Evolutionary conservation across 2,888 invertebrate genomes (phyloP).

Genomic region (Cheilosia grossa): DNA sequence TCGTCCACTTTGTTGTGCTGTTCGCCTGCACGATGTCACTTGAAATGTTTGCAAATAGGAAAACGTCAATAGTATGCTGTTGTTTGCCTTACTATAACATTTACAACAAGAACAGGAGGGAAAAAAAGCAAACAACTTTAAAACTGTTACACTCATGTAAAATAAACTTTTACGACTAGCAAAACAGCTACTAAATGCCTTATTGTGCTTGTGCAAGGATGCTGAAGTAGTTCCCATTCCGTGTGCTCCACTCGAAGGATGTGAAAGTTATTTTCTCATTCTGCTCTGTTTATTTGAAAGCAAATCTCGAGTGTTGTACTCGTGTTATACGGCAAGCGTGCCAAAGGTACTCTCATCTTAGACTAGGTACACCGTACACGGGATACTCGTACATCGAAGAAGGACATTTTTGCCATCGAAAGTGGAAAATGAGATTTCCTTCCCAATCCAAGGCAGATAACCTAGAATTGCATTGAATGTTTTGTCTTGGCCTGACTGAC

Average conservation of each 20-base stretch:
- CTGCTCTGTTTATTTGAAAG: constrained; percentile 48
- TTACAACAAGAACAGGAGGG: not conserved
- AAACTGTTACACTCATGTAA: constrained; percentile 57
- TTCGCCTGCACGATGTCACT: constrained; percentile 30
- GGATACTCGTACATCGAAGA: not conserved
- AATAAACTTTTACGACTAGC: constrained; percentile 48
- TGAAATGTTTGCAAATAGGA: constrained; percentile 57
- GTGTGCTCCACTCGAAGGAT: constrained; percentile 37
- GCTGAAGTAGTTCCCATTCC: constrained; percentile 9
- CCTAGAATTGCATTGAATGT: not conserved
- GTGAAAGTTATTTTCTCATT: constrained; percentile 51
- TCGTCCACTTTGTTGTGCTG: constrained; percentile 20
- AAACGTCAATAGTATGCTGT: constrained; percentile 47
- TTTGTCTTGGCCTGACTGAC: not conserved
- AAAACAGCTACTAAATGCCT: constrained; percentile 52
- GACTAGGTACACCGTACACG: not conserved
- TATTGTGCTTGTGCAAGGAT: constrained; percentile 15
- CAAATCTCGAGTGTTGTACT: constrained; percentile 3
- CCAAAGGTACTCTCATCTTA: constrained; percentile 22
- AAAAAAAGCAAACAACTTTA: constrained; percentile 43
- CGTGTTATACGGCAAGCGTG: constrained; percentile 3
- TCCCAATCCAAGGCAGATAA: not conserved
- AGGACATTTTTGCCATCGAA: constrained; percentile 12
- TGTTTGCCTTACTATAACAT: constrained; percentile 7
- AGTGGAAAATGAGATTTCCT: constrained; percentile 8